Conservation (phyloP, 2,113 vertebrate genomes). For the Sylvia atricapilla region DNA sequence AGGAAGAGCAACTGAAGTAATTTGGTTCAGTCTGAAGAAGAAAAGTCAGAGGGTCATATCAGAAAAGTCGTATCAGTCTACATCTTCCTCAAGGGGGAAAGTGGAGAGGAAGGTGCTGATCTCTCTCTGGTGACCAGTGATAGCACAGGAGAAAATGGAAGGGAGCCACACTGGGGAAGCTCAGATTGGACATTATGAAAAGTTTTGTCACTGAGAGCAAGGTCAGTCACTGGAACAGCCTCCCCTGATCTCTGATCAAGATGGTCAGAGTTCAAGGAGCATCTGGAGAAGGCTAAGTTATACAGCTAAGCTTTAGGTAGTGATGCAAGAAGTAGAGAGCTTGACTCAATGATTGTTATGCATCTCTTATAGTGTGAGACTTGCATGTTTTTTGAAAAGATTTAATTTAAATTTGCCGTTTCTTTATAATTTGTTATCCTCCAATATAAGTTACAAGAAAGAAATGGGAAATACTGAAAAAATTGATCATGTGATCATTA, state of each 20-base stretch:
- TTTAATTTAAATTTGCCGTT: neutral
- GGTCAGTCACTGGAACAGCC: neutral
- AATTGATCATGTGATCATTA: neutral
- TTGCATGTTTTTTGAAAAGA: neutral
- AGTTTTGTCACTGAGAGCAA: neutral
- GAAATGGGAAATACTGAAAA: neutral
- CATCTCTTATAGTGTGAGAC: neutral
- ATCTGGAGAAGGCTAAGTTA: neutral
- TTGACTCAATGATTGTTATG: neutral
- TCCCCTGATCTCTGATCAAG: neutral
- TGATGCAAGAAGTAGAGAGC: neutral
- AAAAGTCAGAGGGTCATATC: neutral
- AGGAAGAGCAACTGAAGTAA: accelerated
- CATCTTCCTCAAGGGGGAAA: neutral
- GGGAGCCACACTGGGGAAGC: neutral
- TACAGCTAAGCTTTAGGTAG: neutral
- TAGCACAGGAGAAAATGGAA: neutral
- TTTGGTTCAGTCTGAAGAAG: neutral
- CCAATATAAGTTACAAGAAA: neutral
- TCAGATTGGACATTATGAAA: neutral
- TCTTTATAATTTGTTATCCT: neutral
- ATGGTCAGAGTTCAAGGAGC: neutral
- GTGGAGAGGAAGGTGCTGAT: neutral
- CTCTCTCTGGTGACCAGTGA: too few species aligned
- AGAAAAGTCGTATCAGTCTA: neutral